Evolutionary conservation across 2,113 vertebrate genomes (phyloP), one percentile per base, ranked within the genome.

Genomic region (Chroicocephalus ridibundus): DNA sequence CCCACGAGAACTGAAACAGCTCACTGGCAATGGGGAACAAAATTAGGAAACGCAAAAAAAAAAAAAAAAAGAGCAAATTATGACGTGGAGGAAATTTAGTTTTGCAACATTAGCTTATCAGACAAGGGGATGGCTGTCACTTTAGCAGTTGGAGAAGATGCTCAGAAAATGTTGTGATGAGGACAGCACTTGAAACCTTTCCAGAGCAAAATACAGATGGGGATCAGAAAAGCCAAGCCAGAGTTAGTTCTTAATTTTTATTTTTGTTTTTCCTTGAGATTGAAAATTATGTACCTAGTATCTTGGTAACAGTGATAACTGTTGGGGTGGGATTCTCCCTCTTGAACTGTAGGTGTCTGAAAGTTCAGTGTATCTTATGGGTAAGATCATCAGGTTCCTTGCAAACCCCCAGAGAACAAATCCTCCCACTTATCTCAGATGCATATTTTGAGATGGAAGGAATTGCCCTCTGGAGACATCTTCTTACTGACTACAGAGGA

Each of bases 271-370:
- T 3, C 1, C 36, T 77, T 60, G 13, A 62, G 13, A 44, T 68
- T 71, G 57, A 88, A 86, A 88, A 76, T 78, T 65, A 42, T 51
- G 20, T 78, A 27, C 57, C 46, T 84, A 25, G 25, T 83, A 24
- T 92, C 51, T 92, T 86, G 51, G 84, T 85, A 94, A 91, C 34
- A 38, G 69, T 32, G 60, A 29, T 49, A 80, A 51, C 51, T 92
- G 34, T 80, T 88, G 76, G 66, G 52, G 18, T 91, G 90, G 54
- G 64, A 57, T n/a, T 69, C 34, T 93, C 21, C 75, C 47, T 64
- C 24, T 91, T 96, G 94, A 94, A 84, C 91, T 94, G 9, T 79
- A 95, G 83, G 81, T 95, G 84, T 87, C 65, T 94, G 82, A 57
- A 89, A 95, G 75, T 76, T 94, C 69, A 71, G 17, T 32, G 22